Percentiles rank a stretch among this genome's conserved stretches.
Conservation (phyloP, 2,888 invertebrate genomes). For the Stramonita haemastoma region DNA sequence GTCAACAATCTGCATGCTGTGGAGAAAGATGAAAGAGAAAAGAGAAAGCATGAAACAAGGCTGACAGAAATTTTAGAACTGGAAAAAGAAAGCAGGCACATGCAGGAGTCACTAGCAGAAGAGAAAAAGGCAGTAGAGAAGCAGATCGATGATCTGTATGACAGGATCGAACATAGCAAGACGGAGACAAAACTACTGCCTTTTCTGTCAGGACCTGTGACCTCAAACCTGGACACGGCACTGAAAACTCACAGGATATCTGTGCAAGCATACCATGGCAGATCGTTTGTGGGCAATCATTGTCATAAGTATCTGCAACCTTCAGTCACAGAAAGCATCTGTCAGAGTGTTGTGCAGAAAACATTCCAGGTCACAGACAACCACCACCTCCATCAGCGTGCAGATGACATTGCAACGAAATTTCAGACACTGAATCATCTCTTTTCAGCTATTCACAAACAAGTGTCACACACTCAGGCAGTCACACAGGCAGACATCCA, state of each 20-base stretch:
- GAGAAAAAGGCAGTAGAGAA: not conserved
- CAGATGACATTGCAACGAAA: not conserved
- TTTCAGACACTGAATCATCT: not conserved
- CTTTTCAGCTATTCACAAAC: too few relatives aligned
- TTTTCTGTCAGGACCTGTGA: not conserved
- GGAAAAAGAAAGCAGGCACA: not conserved
- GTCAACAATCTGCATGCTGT: not conserved
- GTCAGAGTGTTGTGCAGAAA: not conserved
- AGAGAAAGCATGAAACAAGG: not conserved
- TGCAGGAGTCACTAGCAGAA: not conserved
- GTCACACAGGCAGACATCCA: not conserved
- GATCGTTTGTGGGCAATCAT: conserved; percentile 24
- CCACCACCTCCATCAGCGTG: not conserved
- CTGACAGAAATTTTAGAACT: not conserved
- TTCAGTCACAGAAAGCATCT: not conserved
- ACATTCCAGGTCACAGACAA: not conserved
- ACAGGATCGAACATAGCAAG: not conserved
- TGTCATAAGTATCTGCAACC: conserved; percentile 5
- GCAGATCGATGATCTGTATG: not conserved
- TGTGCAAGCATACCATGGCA: conserved; percentile 16
- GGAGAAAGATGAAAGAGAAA: not conserved
- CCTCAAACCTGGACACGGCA: conserved; percentile 16
- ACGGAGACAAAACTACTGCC: not conserved
- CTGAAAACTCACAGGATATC: conserved; percentile 3
- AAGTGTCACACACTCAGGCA: too few relatives aligned